Evolutionary conservation across 2,888 invertebrate species (phyloP).

Genomic region (Cheilosia impressa): DNA sequence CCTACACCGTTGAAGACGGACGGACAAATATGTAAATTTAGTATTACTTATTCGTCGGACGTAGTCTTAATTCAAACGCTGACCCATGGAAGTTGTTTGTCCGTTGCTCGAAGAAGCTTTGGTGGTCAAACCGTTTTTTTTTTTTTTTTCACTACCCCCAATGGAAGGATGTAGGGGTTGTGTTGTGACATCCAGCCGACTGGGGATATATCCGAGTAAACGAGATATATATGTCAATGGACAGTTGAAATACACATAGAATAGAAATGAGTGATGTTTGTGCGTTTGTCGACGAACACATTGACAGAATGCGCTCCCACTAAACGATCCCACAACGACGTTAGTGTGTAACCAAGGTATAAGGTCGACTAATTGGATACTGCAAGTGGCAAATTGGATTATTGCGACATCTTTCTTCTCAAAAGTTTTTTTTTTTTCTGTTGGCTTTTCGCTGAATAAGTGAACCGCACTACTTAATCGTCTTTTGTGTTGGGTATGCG

Average conservation of each 20-base stretch:
- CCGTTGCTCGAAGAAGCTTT: constrained; percentile 31
- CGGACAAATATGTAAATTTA: constrained; percentile 55
- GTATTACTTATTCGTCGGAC: constrained; percentile 54
- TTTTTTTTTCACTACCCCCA: background rate
- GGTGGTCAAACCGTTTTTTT: constrained; percentile 15
- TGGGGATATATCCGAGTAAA: constrained; percentile 29
- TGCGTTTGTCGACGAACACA: background rate
- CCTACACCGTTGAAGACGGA: background rate
- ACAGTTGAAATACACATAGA: constrained; percentile 42
- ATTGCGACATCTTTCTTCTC: constrained; percentile 71
- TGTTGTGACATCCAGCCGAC: constrained; percentile 54
- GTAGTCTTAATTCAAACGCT: constrained; percentile 52
- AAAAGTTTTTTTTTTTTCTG: constrained; percentile 19
- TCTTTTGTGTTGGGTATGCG: constrained; percentile 54
- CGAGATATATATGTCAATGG: constrained; percentile 50
- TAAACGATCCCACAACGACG: constrained; percentile 58
- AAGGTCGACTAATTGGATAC: constrained; percentile 77
- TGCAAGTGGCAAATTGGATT: constrained; percentile 76
- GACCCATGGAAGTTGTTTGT: constrained; percentile 25
- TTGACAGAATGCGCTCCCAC: constrained; percentile 24
- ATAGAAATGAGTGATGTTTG: background rate
- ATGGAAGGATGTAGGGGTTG: constrained; percentile 25
- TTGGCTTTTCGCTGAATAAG: constrained; percentile 58
- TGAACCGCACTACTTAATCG: constrained; percentile 66
- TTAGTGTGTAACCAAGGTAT: constrained; percentile 71